A percentile compares a stretch with the other conserved stretches of the same genome.
Evolutionary conservation across 2,888 invertebrate species (phyloP).

Genomic region (Rhingia campestris): DNA sequence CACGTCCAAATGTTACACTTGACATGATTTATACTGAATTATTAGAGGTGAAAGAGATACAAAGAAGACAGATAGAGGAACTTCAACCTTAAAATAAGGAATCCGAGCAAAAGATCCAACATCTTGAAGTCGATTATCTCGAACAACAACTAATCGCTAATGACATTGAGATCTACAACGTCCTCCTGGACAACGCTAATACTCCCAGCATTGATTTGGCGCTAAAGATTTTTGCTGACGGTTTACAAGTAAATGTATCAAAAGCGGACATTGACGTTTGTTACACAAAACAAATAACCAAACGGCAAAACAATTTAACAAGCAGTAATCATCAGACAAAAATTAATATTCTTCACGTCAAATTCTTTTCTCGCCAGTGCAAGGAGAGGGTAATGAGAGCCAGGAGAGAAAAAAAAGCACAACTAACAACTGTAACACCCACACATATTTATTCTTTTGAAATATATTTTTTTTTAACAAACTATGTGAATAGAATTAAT

Average conservation of each 20-base stretch:
- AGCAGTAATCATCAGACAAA: background rate
- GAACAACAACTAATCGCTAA: slow-evolving; percentile 21
- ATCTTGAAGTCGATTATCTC: slow-evolving; percentile 8
- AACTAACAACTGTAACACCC: too few species aligned
- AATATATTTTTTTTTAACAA: too few species aligned
- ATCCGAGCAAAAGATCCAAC: background rate
- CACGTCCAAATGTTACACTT: background rate
- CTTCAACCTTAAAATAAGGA: slow-evolving; percentile 2
- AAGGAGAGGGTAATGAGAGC: slow-evolving; percentile 5
- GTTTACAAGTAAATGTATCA: slow-evolving; percentile 4
- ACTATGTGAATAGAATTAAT: too few species aligned
- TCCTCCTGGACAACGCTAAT: background rate
- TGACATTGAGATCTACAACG: slow-evolving; percentile 4
- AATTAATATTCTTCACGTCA: too few species aligned
- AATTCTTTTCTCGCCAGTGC: background rate
- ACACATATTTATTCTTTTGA: too few species aligned
- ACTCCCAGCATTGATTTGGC: slow-evolving; percentile 15
- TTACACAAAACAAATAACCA: slow-evolving; percentile 8
- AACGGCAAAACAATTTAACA: background rate
- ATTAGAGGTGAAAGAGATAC: background rate
- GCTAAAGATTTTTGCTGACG: slow-evolving; percentile 18
- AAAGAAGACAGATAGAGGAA: slow-evolving; percentile 4
- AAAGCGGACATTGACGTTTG: slow-evolving; percentile 15
- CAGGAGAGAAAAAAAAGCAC: slow-evolving; percentile 1
- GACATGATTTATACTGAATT: background rate